Conservation (phyloP, 2,797 vertebrate genomes). For the Lepilemur ruficaudatus region DNA sequence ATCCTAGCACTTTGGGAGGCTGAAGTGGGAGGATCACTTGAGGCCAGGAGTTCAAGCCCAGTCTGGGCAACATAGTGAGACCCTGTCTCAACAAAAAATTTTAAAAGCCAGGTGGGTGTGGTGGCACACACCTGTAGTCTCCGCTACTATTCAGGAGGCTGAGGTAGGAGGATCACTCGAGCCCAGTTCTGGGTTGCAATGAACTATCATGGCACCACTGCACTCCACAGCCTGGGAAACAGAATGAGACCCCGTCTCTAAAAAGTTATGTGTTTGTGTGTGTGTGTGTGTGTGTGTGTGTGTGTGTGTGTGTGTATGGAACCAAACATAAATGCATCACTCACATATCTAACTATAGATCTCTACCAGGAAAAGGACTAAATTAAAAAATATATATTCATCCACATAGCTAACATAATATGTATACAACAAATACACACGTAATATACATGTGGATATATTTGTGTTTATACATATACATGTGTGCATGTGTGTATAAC, state of each 20-base stretch:
- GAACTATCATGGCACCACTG: no score
- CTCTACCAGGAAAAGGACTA: background rate
- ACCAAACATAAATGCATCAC: background rate
- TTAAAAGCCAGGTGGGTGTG: background rate
- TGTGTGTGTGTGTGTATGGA: no score
- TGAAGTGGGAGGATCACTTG: background rate
- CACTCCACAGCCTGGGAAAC: no score
- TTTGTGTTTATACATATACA: background rate
- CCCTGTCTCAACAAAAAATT: background rate
- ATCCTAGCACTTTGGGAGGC: background rate
- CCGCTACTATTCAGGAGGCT: background rate
- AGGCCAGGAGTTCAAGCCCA: background rate
- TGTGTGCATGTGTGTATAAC: background rate
- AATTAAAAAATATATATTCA: background rate
- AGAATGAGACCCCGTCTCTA: no score
- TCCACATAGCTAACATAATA: background rate
- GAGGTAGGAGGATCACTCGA: background rate
- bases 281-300: no score
- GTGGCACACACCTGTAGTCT: background rate
- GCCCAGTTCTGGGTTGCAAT: no score
- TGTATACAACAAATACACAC: background rate
- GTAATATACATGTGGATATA: background rate
- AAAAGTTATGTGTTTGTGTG: no score
- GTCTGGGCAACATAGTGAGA: background rate
- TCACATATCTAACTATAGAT: background rate